Evolutionary conservation across 2,888 invertebrate genomes (phyloP).

Genomic region (Vannuccia rotundouncinata): DNA sequence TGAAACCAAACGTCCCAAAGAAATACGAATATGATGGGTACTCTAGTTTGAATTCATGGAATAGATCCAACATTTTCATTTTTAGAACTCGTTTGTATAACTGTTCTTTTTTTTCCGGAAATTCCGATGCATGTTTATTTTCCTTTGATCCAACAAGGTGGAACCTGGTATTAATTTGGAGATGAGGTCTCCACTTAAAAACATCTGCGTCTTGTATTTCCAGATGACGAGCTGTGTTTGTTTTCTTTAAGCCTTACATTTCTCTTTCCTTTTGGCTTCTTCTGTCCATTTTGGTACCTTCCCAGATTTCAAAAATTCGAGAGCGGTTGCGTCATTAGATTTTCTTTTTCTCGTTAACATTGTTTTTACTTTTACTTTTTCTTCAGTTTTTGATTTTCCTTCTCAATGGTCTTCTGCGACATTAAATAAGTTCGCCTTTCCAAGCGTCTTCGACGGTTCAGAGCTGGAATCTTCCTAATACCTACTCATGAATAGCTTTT

Average conservation of each 20-base stretch:
- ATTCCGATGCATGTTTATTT: slow-evolving; percentile 9
- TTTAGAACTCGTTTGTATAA: slow-evolving; percentile 21
- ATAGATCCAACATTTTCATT: slow-evolving; percentile 5
- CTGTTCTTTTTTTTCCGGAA: not conserved
- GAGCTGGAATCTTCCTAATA: slow-evolving; percentile 7
- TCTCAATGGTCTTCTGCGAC: slow-evolving; percentile 11
- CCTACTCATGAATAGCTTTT: not conserved
- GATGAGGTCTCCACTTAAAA: not conserved
- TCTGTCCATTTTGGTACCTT: slow-evolving; percentile 7
- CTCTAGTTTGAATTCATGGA: not conserved
- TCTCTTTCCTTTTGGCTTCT: not conserved
- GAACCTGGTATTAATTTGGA: slow-evolving; percentile 11
- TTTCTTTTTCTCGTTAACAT: slow-evolving; percentile 6
- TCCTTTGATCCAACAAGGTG: slow-evolving; percentile 16
- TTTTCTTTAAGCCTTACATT: not conserved
- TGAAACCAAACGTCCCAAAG: slow-evolving; percentile 17
- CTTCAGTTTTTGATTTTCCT: slow-evolving; percentile 11
- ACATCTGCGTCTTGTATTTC: slow-evolving; percentile 13
- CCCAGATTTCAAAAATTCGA: not conserved
- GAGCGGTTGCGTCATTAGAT: not conserved
- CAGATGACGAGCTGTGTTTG: slow-evolving; percentile 11
- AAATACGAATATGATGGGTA: not conserved
- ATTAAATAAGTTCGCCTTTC: slow-evolving; percentile 9
- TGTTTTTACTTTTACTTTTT: slow-evolving; percentile 20
- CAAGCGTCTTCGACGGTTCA: not conserved